A percentile compares a stretch with the other conserved stretches of the same genome.
These are phyloP conservation scores for Lampris megalopsis DNA, from an alignment of 2,113 vertebrate genomes.

Conservation along the genomic window DNA sequence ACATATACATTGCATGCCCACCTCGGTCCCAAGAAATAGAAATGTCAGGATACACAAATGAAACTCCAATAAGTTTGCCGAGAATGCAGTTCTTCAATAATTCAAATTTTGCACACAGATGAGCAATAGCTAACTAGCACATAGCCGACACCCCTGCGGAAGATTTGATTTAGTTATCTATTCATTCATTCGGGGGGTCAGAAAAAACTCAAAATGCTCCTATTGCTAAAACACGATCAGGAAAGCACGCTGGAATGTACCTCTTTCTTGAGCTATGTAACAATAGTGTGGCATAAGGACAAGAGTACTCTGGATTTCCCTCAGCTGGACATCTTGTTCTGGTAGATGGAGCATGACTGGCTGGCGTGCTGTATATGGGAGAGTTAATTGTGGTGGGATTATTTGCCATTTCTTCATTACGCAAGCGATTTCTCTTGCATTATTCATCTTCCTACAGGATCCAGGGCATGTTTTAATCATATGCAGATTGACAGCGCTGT, in stretches of 20 bases:
- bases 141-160: too few species aligned
- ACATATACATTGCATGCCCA: not conserved
- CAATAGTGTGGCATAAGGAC: constrained; percentile 21
- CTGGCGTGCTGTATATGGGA: constrained; percentile 68
- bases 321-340: constrained; percentile 62
- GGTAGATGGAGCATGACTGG: constrained; percentile 56
- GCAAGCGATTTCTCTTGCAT: constrained; percentile 70
- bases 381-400: constrained; percentile 75
- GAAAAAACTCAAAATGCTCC: too few species aligned
- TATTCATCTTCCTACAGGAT: constrained; percentile 74
- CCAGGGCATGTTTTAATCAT: constrained; percentile 76
- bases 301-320: constrained; percentile 49
- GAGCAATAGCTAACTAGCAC: too few species aligned
- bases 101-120: too few species aligned
- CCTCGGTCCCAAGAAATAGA: not conserved
- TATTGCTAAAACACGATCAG: not conserved
- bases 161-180: too few species aligned
- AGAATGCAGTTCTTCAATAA: not conserved
- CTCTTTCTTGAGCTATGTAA: constrained; percentile 17
- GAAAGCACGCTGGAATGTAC: not conserved
- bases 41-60: not conserved
- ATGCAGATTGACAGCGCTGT: constrained; percentile 72
- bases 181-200: too few species aligned
- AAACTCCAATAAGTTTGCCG: constrained; percentile 1
- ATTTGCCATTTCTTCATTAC: constrained; percentile 79